phyloP scores from a whole-genome alignment of 1,140 invertebrate genomes.

The Phymorhynchus buccinoides region DNA sequence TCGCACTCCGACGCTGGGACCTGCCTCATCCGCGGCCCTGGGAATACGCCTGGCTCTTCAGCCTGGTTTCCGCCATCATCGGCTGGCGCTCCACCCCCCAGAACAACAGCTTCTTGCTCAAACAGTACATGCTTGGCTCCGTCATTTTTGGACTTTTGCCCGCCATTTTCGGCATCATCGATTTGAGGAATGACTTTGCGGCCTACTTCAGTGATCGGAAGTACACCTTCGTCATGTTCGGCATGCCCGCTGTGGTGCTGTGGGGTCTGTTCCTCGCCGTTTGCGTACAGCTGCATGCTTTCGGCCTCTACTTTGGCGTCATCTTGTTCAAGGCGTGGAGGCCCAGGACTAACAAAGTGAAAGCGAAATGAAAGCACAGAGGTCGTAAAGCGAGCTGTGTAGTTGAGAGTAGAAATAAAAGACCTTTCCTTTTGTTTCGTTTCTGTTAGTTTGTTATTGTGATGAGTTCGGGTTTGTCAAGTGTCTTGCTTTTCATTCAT shows the following conservation, averaged over 20 bases:
- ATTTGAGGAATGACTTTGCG: constrained; percentile 89
- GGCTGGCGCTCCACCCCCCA: constrained; percentile 88
- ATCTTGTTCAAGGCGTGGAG: constrained; percentile 91
- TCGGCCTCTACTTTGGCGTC: constrained; percentile 90
- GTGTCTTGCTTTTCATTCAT: background rate
- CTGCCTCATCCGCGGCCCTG: constrained; percentile 76
- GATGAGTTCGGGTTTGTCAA: background rate
- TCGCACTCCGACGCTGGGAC: constrained; percentile 56
- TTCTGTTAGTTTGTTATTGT: background rate
- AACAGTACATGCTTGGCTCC: constrained; percentile 88
- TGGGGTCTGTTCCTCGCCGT: constrained; percentile 94
- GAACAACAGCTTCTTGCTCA: constrained; percentile 85
- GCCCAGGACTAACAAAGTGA: constrained; percentile 54
- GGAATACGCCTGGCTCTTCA: constrained; percentile 95
- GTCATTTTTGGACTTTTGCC: constrained; percentile 85
- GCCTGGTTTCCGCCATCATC: constrained; percentile 87
- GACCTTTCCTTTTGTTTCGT: background rate
- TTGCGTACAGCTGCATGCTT: constrained; percentile 91
- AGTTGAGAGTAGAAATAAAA: background rate
- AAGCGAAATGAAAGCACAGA: background rate
- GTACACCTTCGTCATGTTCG: constrained; percentile 70
- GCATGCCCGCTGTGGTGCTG: constrained; percentile 90
- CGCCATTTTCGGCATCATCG: constrained; percentile 84
- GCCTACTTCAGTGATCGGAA: constrained; percentile 85
- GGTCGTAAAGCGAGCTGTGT: background rate